Evolutionary conservation across 2,888 invertebrate genomes (phyloP).

Genomic region (Meliscaeva auricollis): DNA sequence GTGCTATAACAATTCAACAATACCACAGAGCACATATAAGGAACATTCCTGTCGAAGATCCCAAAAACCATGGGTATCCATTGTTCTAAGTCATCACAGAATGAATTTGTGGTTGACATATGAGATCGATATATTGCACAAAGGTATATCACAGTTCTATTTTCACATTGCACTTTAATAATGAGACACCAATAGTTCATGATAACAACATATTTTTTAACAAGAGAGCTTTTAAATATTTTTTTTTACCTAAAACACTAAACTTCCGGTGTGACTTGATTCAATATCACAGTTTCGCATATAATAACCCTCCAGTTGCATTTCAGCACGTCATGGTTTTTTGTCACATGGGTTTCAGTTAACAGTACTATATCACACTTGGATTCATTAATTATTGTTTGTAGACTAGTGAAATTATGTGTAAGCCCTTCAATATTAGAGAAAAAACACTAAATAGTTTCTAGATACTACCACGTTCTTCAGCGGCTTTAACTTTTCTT

Average conservation of each 20-base stretch:
- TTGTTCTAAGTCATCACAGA: neutral
- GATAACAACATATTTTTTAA: neutral
- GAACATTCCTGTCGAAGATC: too few relatives aligned
- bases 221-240: neutral
- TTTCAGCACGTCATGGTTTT: neutral
- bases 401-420: neutral
- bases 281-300: neutral
- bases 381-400: neutral
- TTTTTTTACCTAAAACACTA: neutral
- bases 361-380: neutral
- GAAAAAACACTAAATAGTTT: neutral
- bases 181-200: constrained; percentile 4
- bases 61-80: too few relatives aligned
- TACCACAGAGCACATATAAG: too few relatives aligned
- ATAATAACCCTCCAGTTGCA: neutral
- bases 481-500: neutral
- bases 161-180: constrained; percentile 3
- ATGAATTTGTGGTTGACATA: neutral
- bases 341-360: neutral
- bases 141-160: neutral
- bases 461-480: neutral
- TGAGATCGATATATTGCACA: constrained; percentile 1
- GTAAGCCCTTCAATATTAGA: neutral
- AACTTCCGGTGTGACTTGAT: neutral
- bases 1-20: too few relatives aligned